These are phyloP conservation scores for Zaprionus obscuricornis DNA, from an alignment of 2,888 invertebrate genomes.

Conservation along the genomic window DNA sequence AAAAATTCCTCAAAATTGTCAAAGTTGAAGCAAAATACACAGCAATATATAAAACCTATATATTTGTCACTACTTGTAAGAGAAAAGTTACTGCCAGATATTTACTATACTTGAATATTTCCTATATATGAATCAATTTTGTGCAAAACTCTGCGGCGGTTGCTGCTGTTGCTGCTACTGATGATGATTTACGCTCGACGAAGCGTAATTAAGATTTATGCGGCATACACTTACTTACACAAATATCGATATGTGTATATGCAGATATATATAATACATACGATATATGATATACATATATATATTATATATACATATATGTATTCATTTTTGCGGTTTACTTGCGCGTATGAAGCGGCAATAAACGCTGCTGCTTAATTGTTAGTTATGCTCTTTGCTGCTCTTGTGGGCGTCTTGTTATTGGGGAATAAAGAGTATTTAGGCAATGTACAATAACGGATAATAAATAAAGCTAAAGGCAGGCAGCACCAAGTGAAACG, in stretches of 20 bases:
- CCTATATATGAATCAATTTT: conserved; percentile 66
- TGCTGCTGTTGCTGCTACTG: conserved; percentile 34
- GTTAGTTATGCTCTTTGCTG: conserved; percentile 70
- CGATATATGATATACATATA: conserved; percentile 6
- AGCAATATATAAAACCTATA: not conserved
- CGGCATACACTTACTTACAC: conserved; percentile 44
- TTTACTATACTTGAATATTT: too few species aligned
- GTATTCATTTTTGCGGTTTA: conserved; percentile 29
- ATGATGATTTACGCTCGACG: conserved; percentile 78
- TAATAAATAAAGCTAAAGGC: too few species aligned
- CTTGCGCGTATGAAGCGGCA: conserved; percentile 39
- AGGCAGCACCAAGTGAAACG: too few species aligned
- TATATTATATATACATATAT: conserved; percentile 2
- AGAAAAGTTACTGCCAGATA: conserved; percentile 42
- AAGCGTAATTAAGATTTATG: conserved; percentile 78
- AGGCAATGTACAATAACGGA: too few species aligned
- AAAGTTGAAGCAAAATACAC: conserved; percentile 28
- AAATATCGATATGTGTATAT: conserved; percentile 30
- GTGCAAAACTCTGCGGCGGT: conserved; percentile 28
- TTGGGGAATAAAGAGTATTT: too few species aligned
- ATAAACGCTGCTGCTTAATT: conserved; percentile 64
- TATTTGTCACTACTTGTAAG: conserved; percentile 13
- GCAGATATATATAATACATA: not conserved
- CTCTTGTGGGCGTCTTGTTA: conserved; percentile 41
- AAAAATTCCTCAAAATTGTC: conserved; percentile 54